A percentile compares a stretch with the other conserved stretches of the same genome.
Conservation (phyloP, 2,113 vertebrate genomes). For the Macquaria ambigua region DNA sequence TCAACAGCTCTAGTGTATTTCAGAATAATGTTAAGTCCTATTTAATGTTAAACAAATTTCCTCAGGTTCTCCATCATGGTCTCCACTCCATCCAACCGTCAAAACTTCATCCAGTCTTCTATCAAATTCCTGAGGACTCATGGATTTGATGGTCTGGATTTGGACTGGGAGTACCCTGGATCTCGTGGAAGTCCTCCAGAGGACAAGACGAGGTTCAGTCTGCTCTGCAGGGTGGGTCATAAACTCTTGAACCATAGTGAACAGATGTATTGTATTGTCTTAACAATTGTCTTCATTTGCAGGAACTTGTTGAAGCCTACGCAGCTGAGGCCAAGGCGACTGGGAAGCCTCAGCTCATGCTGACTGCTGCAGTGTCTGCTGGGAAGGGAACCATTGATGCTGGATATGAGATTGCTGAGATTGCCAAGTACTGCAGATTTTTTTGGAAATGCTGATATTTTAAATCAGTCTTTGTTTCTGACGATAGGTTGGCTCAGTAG, state of each 20-base stretch:
- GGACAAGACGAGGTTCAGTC: constrained; percentile 86
- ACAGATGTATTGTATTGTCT: not conserved
- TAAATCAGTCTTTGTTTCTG: not conserved
- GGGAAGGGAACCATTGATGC: constrained; percentile 79
- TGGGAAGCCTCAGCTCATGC: constrained; percentile 75
- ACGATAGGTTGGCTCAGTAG: not conserved
- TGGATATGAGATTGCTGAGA: constrained; percentile 85
- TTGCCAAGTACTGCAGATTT: constrained; percentile 61
- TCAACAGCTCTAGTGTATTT: not conserved
- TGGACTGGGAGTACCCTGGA: constrained; percentile 89
- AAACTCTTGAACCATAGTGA: not conserved
- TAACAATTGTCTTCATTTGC: not conserved
- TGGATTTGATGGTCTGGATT: constrained; percentile 88
- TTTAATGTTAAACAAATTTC: not conserved
- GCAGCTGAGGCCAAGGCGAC: constrained; percentile 77
- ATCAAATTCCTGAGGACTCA: constrained; percentile 83
- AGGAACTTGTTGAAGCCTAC: constrained; percentile 86
- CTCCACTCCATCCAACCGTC: constrained; percentile 75
- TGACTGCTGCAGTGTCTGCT: constrained; percentile 84
- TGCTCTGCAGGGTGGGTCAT: constrained; percentile 82
- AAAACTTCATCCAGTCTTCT: constrained; percentile 86
- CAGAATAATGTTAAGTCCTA: not conserved
- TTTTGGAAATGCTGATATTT: not conserved
- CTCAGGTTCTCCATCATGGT: constrained; percentile 87
- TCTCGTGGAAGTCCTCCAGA: constrained; percentile 86